These are phyloP conservation scores for Keiferia lycopersicella DNA, from an alignment of 2,888 invertebrate genomes.

Conservation along the genomic window DNA sequence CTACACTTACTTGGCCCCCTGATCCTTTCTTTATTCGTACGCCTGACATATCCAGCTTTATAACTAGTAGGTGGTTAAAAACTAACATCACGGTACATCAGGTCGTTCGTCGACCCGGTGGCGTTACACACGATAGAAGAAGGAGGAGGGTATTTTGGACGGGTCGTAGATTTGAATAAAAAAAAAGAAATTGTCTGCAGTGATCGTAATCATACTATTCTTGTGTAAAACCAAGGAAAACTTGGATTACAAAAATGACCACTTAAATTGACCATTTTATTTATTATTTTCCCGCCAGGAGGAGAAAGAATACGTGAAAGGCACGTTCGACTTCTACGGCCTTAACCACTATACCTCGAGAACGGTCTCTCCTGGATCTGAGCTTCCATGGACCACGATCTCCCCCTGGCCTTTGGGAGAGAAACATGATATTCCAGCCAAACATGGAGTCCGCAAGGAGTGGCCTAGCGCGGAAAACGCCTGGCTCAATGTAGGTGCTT, in stretches of 20 bases:
- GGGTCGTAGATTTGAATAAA: too few species aligned
- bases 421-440: not conserved
- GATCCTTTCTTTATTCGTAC: too few species aligned
- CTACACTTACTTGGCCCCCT: too few species aligned
- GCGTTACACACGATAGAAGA: too few species aligned
- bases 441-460: not conserved
- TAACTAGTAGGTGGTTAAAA: too few species aligned
- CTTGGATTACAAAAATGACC: too few species aligned
- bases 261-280: too few species aligned
- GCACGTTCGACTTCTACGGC: slow-evolving; percentile 74
- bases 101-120: too few species aligned
- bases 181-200: too few species aligned
- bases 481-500: not conserved
- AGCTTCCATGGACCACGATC: not conserved
- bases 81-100: not conserved
- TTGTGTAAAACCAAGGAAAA: too few species aligned
- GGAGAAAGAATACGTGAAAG: slow-evolving; percentile 39
- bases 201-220: too few species aligned
- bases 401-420: not conserved
- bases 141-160: too few species aligned
- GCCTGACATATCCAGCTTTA: not conserved
- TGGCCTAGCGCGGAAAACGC: not conserved
- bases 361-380: slow-evolving; percentile 26
- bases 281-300: not conserved
- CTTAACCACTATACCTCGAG: slow-evolving; percentile 73